Evolutionary conservation across 2,888 invertebrate genomes (phyloP), one percentile per base, ranked within the genome.

Genomic region (Endomychus coccineus): DNA sequence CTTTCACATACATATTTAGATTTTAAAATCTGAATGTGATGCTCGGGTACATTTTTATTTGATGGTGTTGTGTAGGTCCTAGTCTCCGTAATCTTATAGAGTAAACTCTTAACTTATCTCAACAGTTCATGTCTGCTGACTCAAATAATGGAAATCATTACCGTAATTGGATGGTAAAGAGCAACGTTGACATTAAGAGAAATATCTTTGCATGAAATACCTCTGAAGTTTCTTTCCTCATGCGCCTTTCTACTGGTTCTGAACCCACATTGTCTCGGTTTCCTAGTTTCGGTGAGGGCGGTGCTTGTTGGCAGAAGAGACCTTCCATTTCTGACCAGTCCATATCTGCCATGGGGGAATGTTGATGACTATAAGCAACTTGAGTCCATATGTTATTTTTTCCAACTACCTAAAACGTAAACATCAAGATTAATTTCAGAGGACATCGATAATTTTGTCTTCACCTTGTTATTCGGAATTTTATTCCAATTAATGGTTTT

Each of bases 401-500:
- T 29, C 90, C 90, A 39, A 91, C 77, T 19, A 92, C 87, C 79
- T 84, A 59, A 3, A 59, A 49, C 36, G 28, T 40, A 37, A 25
- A 27, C 5, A 22, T n/a, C 16, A 25, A 21, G n/a, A n/a, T n/a
- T n/a, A n/a, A n/a, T n/a, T n/a, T n/a, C n/a, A n/a, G n/a, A n/a
- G n/a, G n/a, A n/a, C n/a, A n/a, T n/a, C n/a, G n/a, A n/a, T n/a
- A n/a, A n/a, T n/a, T n/a, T n/a, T n/a, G n/a, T n/a, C n/a, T n/a
- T n/a, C n/a, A 84, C 83, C 71, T 88, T 90, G 59, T 83, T 83
- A 58, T 83, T 84, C 21, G 95, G 91, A 54, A 96, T 91, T 67
- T 95, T 96, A 61, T 90, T 89, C 96, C 96, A 97, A 60, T 96
- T 95, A 45, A 96, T 84, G 1, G 94, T 91, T 69, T 92, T 94